These are phyloP conservation scores for Hydrolagus affinis DNA, from an alignment of 2,113 vertebrate species.

Conservation along the genomic window DNA sequence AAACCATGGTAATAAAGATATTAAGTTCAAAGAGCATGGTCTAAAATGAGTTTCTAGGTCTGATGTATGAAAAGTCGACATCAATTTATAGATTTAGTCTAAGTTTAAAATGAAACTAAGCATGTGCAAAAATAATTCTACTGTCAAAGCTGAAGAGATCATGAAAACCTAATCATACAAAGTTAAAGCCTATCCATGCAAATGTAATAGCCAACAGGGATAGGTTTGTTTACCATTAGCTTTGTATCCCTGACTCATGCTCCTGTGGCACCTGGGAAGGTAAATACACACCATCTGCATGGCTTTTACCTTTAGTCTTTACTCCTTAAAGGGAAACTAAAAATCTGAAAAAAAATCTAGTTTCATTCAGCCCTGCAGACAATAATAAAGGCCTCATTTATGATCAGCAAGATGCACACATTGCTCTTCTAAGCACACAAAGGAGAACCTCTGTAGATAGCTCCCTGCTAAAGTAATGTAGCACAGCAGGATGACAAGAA, in stretches of 20 bases:
- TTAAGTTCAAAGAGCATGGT: conserved; percentile 6
- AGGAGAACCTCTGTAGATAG: conserved; percentile 21
- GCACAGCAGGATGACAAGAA: neutral
- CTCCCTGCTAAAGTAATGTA: conserved; percentile 18
- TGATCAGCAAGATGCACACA: neutral
- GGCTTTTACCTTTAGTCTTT: conserved; percentile 33
- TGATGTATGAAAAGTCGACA: neutral
- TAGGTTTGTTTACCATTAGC: conserved; percentile 31
- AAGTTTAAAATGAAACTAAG: conserved; percentile 13
- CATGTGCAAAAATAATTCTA: conserved; percentile 9
- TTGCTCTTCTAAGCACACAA: conserved; percentile 27
- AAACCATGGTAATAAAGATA: conserved; percentile 28
- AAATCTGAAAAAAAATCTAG: conserved; percentile 31
- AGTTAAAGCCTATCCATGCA: neutral
- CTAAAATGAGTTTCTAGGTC: neutral
- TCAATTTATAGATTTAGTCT: conserved; percentile 17
- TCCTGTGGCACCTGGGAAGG: conserved; percentile 29
- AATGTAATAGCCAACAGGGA: conserved; percentile 32
- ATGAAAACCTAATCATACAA: conserved; percentile 22
- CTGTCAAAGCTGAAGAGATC: neutral
- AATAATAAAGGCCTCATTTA: conserved; percentile 30
- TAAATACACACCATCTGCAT: conserved; percentile 35
- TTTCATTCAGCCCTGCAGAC: conserved; percentile 24
- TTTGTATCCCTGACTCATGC: conserved; percentile 20
- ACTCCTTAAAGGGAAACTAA: conserved; percentile 29